Evolutionary conservation across 2,888 invertebrate genomes (phyloP).

Genomic region (Monoplex corrugatus): DNA sequence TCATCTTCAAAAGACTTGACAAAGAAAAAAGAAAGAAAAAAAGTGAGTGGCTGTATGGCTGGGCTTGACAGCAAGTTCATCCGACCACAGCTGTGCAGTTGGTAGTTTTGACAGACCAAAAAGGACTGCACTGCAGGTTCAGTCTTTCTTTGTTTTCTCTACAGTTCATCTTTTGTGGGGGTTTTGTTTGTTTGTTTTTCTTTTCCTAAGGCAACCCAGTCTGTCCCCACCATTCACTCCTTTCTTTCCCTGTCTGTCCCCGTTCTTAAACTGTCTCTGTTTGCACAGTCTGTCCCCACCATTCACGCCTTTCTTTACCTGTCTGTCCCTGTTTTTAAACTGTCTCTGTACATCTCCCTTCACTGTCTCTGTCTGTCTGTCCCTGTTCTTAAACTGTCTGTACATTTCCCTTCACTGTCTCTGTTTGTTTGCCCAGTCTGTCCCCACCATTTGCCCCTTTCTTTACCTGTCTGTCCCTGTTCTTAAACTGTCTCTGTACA

Average conservation of each 20-base stretch:
- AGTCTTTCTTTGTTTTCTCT: not conserved
- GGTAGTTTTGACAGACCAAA: conserved; percentile 30
- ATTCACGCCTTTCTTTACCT: not conserved
- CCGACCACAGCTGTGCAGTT: conserved; percentile 53
- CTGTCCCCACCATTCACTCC: no score
- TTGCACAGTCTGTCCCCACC: not conserved
- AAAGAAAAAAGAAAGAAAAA: no score
- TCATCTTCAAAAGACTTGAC: not conserved
- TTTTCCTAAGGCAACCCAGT: no score
- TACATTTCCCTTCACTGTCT: not conserved
- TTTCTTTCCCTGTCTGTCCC: not conserved
- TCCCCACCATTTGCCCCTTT: not conserved
- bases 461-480: not conserved
- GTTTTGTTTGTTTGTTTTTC: no score
- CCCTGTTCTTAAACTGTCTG: not conserved
- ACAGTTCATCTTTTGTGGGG: no score
- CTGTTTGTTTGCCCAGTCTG: not conserved
- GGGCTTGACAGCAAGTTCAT: not conserved
- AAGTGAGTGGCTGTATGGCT: no score
- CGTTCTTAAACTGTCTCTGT: no score
- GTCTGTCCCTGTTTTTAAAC: not conserved
- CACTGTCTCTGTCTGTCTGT: not conserved
- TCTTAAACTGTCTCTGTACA: no score
- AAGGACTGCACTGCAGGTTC: not conserved
- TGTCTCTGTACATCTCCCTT: not conserved